A percentile compares a stretch with the other conserved stretches of the same genome.
Conservation (phyloP, 2,888 invertebrate species). For the Athalia circularis region DNA sequence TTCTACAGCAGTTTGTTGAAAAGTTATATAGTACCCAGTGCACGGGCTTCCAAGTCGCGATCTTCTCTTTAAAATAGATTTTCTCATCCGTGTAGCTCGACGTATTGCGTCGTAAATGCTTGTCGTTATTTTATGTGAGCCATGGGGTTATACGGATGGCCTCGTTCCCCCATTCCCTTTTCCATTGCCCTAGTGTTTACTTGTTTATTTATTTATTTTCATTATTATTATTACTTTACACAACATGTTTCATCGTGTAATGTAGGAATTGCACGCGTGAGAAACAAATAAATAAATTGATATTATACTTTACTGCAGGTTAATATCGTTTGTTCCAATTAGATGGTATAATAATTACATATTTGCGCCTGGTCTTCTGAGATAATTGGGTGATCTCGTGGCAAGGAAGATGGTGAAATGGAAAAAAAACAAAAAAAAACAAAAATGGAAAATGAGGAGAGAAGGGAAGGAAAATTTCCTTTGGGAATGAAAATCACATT, state of each 20-base stretch:
- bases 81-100: slow-evolving; percentile 18
- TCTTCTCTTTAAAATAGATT: slow-evolving; percentile 29
- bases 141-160: neutral
- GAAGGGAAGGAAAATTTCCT: no score
- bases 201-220: no score
- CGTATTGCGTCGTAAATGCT: slow-evolving; percentile 28
- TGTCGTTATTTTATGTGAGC: slow-evolving; percentile 18
- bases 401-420: no score
- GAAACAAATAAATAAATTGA: no score
- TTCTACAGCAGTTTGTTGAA: neutral
- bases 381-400: neutral
- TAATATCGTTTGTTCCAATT: no score
- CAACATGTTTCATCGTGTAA: no score
- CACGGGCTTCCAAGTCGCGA: neutral
- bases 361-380: neutral
- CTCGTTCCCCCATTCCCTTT: neutral
- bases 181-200: neutral
- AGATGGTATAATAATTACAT: neutral
- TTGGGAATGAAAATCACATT: no score
- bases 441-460: no score
- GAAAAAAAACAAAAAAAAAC: no score
- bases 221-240: no score
- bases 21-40: slow-evolving; percentile 13
- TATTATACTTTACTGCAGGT: no score
- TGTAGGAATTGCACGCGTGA: no score